Percentiles rank a stretch among this genome's conserved stretches.
phyloP scores from a whole-genome alignment of 2,797 vertebrate genomes.

The Sebastes diaconus region DNA sequence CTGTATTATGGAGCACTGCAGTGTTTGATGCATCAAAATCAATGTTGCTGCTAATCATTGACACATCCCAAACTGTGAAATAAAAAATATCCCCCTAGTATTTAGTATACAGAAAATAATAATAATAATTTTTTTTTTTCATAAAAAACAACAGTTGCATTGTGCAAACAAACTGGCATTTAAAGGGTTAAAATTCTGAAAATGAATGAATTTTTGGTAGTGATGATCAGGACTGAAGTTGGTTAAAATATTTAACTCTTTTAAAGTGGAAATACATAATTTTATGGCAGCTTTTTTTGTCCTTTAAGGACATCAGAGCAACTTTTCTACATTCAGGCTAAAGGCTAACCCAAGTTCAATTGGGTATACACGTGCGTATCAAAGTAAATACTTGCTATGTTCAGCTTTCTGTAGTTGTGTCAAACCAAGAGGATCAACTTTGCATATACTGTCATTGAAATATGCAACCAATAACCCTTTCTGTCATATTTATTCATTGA shows the following conservation, averaged over 20 bases:
- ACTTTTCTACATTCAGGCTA: no score
- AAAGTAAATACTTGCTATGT: background rate
- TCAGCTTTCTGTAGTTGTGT: background rate
- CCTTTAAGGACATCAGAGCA: no score
- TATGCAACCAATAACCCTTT: background rate
- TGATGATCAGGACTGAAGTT: background rate
- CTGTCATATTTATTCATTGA: background rate
- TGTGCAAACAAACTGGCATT: background rate
- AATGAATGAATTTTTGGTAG: background rate
- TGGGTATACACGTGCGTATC: background rate
- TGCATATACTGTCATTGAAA: background rate
- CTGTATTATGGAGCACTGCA: no score
- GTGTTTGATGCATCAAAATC: background rate
- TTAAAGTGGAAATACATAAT: background rate
- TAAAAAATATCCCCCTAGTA: background rate
- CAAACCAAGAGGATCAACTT: background rate
- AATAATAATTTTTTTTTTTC: no score
- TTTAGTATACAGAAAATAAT: background rate
- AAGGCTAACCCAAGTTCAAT: background rate
- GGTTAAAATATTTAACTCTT: background rate
- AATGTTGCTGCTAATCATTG: background rate
- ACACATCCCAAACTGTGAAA: background rate
- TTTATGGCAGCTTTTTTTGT: background rate
- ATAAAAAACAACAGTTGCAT: background rate
- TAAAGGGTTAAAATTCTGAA: background rate